Conservation (phyloP, 2,113 vertebrate species). For the Festucalex cinctus region DNA sequence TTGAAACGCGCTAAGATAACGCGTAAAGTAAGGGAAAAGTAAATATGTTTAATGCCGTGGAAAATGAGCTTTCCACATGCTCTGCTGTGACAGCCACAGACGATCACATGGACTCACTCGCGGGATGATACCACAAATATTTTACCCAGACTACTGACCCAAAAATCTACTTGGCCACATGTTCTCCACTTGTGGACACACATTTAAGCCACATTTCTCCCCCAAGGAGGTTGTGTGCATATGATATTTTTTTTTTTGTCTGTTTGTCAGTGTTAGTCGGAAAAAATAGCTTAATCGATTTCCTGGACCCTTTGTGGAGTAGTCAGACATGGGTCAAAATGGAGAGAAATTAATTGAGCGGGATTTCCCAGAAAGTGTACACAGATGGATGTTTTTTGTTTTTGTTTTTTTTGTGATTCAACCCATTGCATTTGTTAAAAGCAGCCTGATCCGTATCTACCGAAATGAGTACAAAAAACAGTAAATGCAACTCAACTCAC, state of each 20-base stretch:
- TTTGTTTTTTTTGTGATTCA: too few relatives aligned
- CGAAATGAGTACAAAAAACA: too few relatives aligned
- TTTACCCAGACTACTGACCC: slow-evolving; percentile 16
- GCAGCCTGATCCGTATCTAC: too few relatives aligned
- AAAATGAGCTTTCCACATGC: slow-evolving; percentile 40
- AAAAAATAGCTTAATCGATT: background rate
- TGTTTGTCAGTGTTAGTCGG: background rate
- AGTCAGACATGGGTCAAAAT: background rate
- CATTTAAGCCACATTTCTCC: slow-evolving; percentile 4
- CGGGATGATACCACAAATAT: slow-evolving; percentile 11
- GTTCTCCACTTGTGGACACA: background rate
- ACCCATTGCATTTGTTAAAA: too few relatives aligned
- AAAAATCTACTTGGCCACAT: slow-evolving; percentile 29
- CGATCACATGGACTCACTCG: slow-evolving; percentile 24
- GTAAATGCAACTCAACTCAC: too few relatives aligned
- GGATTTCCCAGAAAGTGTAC: too few relatives aligned
- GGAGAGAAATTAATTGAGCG: background rate
- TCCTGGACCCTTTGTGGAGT: background rate
- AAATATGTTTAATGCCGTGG: slow-evolving; percentile 14
- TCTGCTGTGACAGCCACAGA: slow-evolving; percentile 38
- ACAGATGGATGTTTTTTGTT: too few relatives aligned
- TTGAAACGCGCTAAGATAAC: slow-evolving; percentile 38
- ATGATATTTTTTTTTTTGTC: background rate
- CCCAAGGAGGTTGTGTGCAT: background rate
- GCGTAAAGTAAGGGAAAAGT: slow-evolving; percentile 20